phyloP scores from a whole-genome alignment of 2,113 vertebrate genomes.

The Callocephalon fimbriatum region DNA sequence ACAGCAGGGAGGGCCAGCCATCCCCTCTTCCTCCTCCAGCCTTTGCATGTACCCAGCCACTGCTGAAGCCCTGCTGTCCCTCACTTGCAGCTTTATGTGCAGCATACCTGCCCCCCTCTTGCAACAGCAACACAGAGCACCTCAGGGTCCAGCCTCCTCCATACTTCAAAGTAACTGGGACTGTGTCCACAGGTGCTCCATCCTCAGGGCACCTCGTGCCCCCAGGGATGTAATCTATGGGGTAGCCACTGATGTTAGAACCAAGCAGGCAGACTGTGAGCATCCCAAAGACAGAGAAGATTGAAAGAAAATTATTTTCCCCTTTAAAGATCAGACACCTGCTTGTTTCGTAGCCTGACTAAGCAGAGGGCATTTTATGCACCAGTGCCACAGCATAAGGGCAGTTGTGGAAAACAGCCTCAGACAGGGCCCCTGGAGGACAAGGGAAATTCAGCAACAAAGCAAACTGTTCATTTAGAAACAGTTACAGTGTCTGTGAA shows the following conservation, averaged over 20 bases:
- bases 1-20: accelerated
- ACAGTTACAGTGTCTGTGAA: background rate
- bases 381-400: background rate
- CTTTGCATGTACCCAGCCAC: accelerated
- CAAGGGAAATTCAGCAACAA: background rate
- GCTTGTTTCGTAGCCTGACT: background rate
- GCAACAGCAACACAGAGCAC: accelerated
- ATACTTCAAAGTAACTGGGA: background rate
- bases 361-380: background rate
- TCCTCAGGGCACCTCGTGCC: background rate
- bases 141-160: background rate
- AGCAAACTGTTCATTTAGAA: background rate
- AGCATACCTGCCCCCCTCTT: accelerated
- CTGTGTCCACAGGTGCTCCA: accelerated
- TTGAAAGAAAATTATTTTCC: background rate
- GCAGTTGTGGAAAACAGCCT: background rate
- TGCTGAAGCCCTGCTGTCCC: background rate
- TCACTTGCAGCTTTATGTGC: background rate
- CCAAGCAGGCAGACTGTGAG: background rate
- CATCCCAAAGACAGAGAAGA: background rate
- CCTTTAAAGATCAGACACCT: background rate
- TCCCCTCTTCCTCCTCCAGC: background rate
- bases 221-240: accelerated
- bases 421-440: background rate
- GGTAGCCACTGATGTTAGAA: background rate